Base-by-base conservation (phyloP, 2,888 invertebrate species). In the Pogonocherus hispidulus region DNA sequence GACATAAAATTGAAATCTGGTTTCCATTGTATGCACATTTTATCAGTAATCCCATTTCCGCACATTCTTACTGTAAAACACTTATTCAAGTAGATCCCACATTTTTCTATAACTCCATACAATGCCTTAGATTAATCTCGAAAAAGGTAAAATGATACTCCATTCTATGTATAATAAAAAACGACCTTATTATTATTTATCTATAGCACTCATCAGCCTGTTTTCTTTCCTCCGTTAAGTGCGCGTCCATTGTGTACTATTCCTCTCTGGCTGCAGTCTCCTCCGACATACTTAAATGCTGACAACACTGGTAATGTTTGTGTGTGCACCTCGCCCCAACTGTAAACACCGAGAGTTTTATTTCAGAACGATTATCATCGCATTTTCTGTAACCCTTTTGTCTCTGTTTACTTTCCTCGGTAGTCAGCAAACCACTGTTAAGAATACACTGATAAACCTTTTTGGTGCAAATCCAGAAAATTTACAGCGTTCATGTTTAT, bases 181-280 rank as follows among this genome's bases (percentile, higher is more conserved):
- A 71, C 63, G 71, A 74, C 73, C 37, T 32, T 75, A 75, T 71
- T 71, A 73, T 72, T 76, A 78, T 78, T 78, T 78, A 79, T 78
- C 77, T 77, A 78, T 76, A 74, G 63, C 72, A 73, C 73, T 76
- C 77, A 79, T 79, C 78, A 76, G 70, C 65, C 69, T 76, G 76
- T 77, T 77, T 76, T 76, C 72, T 76, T 76, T 76, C 73, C 76
- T 72, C 67, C 55, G 70, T 70, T 72, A 73, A 75, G 76, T 75
- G 76, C 76, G 70, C 71, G 64, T 56, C 76, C 57, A 76, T 78
- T 77, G 77, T 75, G 55, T 51, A 59, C 67, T 66, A 63, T 71
- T 71, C 73, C 73, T 74, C 69, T 41, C 73, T 66, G 66, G 69
- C 69, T 69, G 67, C 63, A 56, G 57, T 51, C 64, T 57, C 71